Evolutionary conservation across 2,113 vertebrate species (phyloP).

Genomic region (Chaetura pelagica): DNA sequence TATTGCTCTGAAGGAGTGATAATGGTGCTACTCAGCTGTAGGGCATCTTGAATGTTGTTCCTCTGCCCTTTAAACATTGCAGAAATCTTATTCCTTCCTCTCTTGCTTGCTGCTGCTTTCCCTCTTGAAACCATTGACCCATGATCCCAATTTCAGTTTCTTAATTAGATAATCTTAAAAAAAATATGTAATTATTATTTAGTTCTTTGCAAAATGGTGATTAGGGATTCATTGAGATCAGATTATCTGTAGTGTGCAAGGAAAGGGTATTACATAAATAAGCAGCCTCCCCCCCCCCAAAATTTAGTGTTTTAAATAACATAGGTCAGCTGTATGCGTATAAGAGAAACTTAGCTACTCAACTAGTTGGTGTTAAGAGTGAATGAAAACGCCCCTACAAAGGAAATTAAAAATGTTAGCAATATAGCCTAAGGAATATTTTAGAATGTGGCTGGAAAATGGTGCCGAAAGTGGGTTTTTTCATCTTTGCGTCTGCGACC

Average conservation of each 20-base stretch:
- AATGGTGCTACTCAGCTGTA: neutral
- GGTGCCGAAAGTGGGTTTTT: neutral
- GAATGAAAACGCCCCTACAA: neutral
- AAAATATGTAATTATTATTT: neutral
- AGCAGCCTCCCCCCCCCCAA: neutral
- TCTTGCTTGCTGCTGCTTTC: neutral
- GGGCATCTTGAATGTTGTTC: neutral
- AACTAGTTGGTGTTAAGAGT: slow-evolving; percentile 13
- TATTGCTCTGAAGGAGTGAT: neutral
- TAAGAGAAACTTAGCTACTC: slow-evolving; percentile 46
- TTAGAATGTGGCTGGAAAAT: neutral
- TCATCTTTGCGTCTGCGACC: neutral
- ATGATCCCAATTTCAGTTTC: neutral
- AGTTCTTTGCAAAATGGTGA: neutral
- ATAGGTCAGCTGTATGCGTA: neutral
- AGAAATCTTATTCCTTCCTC: neutral
- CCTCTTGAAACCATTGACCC: slow-evolving; percentile 4
- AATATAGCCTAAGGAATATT: neutral
- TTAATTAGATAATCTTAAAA: slow-evolving; percentile 11
- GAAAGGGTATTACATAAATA: neutral
- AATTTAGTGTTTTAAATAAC: neutral
- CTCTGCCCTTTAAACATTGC: neutral
- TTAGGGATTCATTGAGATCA: neutral
- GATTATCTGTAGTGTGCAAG: neutral
- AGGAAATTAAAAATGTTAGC: neutral